Percentiles rank a stretch among this genome's conserved stretches.
phyloP scores from a whole-genome alignment of 1,140 invertebrate genomes.

The Aphelenchoides fujianensis region DNA sequence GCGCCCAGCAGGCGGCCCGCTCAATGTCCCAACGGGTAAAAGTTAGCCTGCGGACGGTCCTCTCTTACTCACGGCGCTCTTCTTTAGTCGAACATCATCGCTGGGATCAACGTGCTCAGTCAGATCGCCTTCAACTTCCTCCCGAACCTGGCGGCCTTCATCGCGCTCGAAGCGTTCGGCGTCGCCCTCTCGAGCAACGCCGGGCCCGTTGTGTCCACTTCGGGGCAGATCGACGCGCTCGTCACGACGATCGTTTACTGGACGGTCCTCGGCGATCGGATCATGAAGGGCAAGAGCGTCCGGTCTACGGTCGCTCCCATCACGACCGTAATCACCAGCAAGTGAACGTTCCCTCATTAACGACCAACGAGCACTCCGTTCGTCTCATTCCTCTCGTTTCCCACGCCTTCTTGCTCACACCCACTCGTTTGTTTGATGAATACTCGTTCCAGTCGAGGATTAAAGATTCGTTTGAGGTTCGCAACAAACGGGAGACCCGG shows the following conservation, averaged over 20 bases:
- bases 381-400: no score
- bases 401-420: no score
- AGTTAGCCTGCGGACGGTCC: neutral
- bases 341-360: no score
- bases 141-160: neutral
- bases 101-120: neutral
- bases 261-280: neutral
- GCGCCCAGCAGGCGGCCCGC: neutral
- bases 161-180: neutral
- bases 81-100: conserved; percentile 2
- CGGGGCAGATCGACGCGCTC: neutral
- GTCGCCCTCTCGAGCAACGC: neutral
- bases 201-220: neutral
- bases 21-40: neutral
- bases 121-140: conserved; percentile 4
- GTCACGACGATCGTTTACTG: conserved; percentile 7
- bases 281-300: neutral
- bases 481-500: no score
- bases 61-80: neutral
- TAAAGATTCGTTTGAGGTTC: no score
- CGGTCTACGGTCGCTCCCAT: no score
- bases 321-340: no score
- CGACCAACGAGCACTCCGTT: no score
- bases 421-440: no score
- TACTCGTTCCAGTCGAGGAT: no score